Percentiles rank a stretch among this genome's conserved stretches.
Conservation (phyloP, 2,888 invertebrate species). For the Tholera decimalis region DNA sequence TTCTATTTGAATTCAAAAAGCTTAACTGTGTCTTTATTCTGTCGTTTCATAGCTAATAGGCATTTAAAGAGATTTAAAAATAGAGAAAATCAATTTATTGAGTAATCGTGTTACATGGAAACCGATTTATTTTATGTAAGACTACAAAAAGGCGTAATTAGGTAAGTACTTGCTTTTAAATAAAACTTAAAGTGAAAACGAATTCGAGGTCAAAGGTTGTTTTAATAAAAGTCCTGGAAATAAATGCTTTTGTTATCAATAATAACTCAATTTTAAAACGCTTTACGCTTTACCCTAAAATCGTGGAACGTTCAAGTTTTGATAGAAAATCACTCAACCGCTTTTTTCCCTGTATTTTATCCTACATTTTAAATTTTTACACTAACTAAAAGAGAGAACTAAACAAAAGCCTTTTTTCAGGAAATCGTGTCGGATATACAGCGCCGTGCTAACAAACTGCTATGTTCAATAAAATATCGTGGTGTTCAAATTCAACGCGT, state of each 20-base stretch:
- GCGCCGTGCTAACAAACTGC: constrained; percentile 36
- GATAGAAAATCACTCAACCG: constrained; percentile 3
- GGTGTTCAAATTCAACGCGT: constrained; percentile 36
- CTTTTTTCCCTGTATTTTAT: constrained; percentile 27
- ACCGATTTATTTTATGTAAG: constrained; percentile 27
- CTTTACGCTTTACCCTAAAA: background rate
- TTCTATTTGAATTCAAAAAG: background rate
- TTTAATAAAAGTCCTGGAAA: background rate
- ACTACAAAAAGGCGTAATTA: background rate
- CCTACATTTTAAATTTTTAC: constrained; percentile 22
- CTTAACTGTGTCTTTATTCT: constrained; percentile 7
- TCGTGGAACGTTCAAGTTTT: background rate
- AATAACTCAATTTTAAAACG: background rate
- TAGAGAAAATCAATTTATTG: constrained; percentile 29
- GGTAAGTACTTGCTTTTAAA: constrained; percentile 5
- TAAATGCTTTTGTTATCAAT: background rate
- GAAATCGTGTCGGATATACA: constrained; percentile 40
- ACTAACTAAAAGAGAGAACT: constrained; percentile 32
- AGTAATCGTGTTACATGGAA: constrained; percentile 20
- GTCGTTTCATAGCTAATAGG: constrained; percentile 6
- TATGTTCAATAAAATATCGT: constrained; percentile 37
- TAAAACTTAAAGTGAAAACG: background rate
- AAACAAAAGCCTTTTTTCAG: constrained; percentile 32
- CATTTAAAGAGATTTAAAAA: constrained; percentile 35
- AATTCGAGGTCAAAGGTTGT: background rate